These are phyloP conservation scores for Odiellus spinosus DNA, from an alignment of 2,888 invertebrate species.

Conservation along the genomic window DNA sequence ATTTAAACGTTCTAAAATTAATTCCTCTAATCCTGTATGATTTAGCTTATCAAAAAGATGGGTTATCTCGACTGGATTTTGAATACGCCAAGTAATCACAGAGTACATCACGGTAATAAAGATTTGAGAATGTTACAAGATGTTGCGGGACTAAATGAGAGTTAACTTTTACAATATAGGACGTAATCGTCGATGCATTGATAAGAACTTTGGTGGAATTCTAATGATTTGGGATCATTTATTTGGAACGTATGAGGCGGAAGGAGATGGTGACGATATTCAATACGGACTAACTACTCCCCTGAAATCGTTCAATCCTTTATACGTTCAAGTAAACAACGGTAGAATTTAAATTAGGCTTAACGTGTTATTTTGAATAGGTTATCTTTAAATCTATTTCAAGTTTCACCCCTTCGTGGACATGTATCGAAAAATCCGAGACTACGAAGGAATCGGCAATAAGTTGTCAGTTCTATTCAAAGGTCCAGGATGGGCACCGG, in stretches of 20 bases:
- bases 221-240: conserved; percentile 74
- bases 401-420: conserved; percentile 50
- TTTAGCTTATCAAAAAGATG: conserved; percentile 9
- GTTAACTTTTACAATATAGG: conserved; percentile 34
- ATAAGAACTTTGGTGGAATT: conserved; percentile 80
- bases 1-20: neutral
- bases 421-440: conserved; percentile 43
- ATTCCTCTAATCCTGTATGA: neutral
- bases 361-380: no score
- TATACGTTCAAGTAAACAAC: conserved; percentile 39
- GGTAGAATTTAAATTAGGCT: no score
- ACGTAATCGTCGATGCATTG: conserved; percentile 73
- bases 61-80: conserved; percentile 8
- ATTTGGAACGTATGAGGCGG: conserved; percentile 64
- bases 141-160: neutral
- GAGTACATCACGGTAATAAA: conserved; percentile 12
- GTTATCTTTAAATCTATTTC: no score
- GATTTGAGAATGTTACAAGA: neutral
- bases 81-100: conserved; percentile 13
- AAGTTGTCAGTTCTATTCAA: conserved; percentile 54
- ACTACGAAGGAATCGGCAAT: conserved; percentile 35
- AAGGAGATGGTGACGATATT: conserved; percentile 47
- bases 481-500: conserved; percentile 78
- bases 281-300: conserved; percentile 69
- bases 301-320: conserved; percentile 58